These are phyloP conservation scores for Acrossocheilus fasciatus DNA, from an alignment of 2,797 vertebrate species.

Conservation along the genomic window DNA sequence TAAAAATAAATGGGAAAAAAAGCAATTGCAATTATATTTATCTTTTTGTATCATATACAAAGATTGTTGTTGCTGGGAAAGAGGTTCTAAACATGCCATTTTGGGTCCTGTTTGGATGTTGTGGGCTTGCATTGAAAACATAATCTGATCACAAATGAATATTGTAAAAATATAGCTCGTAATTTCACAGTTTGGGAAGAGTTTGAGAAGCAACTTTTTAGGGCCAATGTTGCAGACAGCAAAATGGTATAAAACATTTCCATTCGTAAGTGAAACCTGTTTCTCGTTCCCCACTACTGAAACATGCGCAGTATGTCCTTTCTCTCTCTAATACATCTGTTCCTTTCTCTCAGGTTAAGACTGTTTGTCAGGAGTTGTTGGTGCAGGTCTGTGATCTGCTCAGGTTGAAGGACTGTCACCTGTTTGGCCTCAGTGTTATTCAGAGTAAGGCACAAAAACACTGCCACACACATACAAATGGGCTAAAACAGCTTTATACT, in stretches of 20 bases:
- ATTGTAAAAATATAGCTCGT: not conserved
- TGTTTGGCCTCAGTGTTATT: constrained; percentile 98
- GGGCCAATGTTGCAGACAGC: not conserved
- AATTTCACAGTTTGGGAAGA: not conserved
- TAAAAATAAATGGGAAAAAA: not conserved
- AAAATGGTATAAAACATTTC: not conserved
- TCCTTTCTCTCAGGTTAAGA: constrained; percentile 86
- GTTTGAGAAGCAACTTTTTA: not conserved
- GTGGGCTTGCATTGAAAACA: not conserved
- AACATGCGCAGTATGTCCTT: not conserved
- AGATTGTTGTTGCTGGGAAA: not conserved
- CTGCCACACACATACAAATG: not conserved
- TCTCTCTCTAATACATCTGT: not conserved
- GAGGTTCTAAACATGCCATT: not conserved
- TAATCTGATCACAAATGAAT: not conserved
- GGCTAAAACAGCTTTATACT: constrained; percentile 16
- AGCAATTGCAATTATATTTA: not conserved
- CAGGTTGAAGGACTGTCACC: constrained; percentile 94
- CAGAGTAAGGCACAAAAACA: constrained; percentile 84
- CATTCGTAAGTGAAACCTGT: not conserved
- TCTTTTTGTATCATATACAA: not conserved
- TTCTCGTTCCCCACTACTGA: not conserved
- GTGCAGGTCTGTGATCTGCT: constrained; percentile 97
- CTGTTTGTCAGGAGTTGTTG: constrained; percentile 93
- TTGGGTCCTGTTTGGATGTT: not conserved